Evolutionary conservation across 1,140 invertebrate species (phyloP).

Genomic region (Ceratitis capitata): DNA sequence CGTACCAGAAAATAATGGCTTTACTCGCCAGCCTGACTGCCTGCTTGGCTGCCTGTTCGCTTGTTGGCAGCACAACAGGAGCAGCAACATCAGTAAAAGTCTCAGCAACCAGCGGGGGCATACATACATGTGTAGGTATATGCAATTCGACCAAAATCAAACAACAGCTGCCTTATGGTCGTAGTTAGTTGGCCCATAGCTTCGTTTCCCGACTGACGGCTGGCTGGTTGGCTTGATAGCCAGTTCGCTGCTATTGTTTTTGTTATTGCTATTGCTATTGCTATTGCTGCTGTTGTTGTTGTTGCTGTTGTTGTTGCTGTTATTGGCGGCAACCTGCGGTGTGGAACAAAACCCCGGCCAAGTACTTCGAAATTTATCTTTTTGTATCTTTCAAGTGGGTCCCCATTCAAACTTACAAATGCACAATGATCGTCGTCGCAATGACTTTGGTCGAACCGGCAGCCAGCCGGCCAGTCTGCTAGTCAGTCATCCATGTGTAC

Average conservation of each 20-base stretch:
- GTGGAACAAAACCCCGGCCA: constrained; percentile 17
- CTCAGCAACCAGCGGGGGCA: neutral
- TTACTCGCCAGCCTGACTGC: too few species aligned
- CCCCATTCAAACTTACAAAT: constrained; percentile 29
- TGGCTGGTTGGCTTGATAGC: neutral
- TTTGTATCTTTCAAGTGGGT: constrained; percentile 37
- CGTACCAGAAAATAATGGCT: neutral
- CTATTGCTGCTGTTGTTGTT: too few species aligned
- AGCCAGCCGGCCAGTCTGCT: neutral
- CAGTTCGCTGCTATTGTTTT: too few species aligned
- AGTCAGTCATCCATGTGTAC: too few species aligned
- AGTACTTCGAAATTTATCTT: constrained; percentile 37
- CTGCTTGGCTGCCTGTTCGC: too few species aligned
- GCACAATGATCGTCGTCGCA: constrained; percentile 15
- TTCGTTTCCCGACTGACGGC: neutral
- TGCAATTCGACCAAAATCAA: neutral
- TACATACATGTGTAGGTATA: neutral
- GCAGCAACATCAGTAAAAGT: neutral
- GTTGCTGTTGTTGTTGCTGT: too few species aligned
- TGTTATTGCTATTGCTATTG: too few species aligned
- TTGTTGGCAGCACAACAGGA: constrained; percentile 2
- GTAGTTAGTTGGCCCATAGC: neutral
- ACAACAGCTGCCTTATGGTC: constrained; percentile 12
- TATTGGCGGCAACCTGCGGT: constrained; percentile 19
- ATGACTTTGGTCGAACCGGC: neutral